Percentiles rank a stretch among this genome's conserved stretches.
phyloP scores from a whole-genome alignment of 2,888 invertebrate species.

The Drosophila maculinotata region DNA sequence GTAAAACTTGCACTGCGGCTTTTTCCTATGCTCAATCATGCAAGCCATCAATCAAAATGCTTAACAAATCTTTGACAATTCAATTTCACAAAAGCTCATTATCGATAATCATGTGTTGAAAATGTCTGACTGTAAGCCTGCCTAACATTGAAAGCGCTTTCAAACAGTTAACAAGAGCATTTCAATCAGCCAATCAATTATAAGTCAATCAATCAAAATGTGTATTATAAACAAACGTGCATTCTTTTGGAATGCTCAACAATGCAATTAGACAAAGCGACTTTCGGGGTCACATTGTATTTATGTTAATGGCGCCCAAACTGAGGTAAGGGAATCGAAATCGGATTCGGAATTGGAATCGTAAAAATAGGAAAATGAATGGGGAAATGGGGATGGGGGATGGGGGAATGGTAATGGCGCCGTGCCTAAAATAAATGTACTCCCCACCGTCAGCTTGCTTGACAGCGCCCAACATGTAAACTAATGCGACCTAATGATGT shows the following conservation, averaged over 20 bases:
- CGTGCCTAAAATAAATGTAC: constrained; percentile 12
- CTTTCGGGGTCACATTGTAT: constrained; percentile 39
- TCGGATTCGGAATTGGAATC: not conserved
- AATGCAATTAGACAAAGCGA: constrained; percentile 51
- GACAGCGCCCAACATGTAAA: constrained; percentile 64
- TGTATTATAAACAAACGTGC: constrained; percentile 2
- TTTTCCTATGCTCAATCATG: not conserved
- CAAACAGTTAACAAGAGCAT: constrained; percentile 17
- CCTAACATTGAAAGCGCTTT: constrained; percentile 9
- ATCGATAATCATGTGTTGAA: constrained; percentile 2
- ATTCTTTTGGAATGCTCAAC: constrained; percentile 11
- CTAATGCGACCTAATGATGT: constrained; percentile 65
- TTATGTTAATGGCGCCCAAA: constrained; percentile 43
- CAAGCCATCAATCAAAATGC: not conserved
- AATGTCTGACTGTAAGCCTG: constrained; percentile 1
- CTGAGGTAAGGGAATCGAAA: not conserved
- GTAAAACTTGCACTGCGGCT: no score
- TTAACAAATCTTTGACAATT: constrained; percentile 8
- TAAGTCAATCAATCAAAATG: constrained; percentile 43
- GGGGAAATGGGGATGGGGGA: not conserved
- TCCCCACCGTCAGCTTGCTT: constrained; percentile 33
- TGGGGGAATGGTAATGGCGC: constrained; percentile 14
- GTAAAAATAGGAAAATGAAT: not conserved
- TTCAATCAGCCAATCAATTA: constrained; percentile 46
- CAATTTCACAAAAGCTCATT: no score